Evolutionary conservation across 2,797 vertebrate species (phyloP), one percentile per base, ranked within the genome.

Genomic region (Brachyrhaphis roseni): DNA sequence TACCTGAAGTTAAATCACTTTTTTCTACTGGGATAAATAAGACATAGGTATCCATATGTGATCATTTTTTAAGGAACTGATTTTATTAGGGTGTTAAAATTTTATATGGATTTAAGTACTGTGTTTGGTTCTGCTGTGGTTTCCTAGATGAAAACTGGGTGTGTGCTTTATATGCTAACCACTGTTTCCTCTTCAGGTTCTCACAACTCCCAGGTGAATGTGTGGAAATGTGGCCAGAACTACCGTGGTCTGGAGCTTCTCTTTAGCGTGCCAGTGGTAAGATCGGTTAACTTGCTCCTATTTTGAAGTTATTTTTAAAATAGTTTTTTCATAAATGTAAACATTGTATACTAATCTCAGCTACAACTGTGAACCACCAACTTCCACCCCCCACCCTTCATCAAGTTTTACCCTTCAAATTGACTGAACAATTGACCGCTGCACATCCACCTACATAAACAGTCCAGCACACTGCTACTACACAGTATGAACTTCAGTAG

Each of bases 221-320:
- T 99, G 83, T 99, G 98, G 98, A 97, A 96, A 84, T 98, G 97
- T 20, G 93, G 95, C 0, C 96, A 96, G 78, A 95, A 96, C 75
- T 99, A 97, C 92, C 95, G 96, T 51, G 91, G 91, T 23, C 92
- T 99, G 81, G 90, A 97, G 84, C 96, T 84, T 2, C 95, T 99
- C 3, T 98, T 96, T 81, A 96, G 94, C 6, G 84, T 99, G 47
- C 97, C 98, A 1, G 84, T 98, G 97, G 98, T 99, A 91, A 94
- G 96, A n/a, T 76, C 34, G 45, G n/a, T 41, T 4, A 23, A 28
- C 16, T n/a, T 34, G 2, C 28, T 77, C 20, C 10, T 70, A 28
- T 66, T 5, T 20, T 70, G 1, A 4, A 59, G 36, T 66, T 39
- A 8, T 28, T 64, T 66, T 66, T 10, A 66, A 23, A 68, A 41